Percentiles rank a stretch among this genome's conserved stretches.
phyloP scores from a whole-genome alignment of 2,113 vertebrate species.

The Lipophrys pholis region DNA sequence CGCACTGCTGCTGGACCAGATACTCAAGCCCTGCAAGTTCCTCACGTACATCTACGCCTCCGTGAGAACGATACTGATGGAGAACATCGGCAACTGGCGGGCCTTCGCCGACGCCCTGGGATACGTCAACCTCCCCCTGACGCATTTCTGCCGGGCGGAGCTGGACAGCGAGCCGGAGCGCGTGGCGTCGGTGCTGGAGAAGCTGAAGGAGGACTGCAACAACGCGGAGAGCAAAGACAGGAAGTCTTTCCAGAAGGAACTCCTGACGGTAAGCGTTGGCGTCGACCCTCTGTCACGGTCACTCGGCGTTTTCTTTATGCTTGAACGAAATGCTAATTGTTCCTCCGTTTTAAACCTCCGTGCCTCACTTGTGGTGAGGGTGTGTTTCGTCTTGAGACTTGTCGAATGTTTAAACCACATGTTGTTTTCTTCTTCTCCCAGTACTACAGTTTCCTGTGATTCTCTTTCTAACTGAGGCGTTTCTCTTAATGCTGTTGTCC shows the following conservation, averaged over 20 bases:
- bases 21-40: conserved; percentile 94
- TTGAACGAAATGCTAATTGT: conserved; percentile 19
- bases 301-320: conserved; percentile 24
- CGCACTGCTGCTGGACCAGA: conserved; percentile 89
- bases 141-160: conserved; percentile 91
- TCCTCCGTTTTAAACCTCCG: conserved; percentile 5
- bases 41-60: conserved; percentile 98
- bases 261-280: conserved; percentile 88
- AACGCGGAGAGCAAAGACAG: conserved; percentile 89
- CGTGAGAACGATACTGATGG: conserved; percentile 94
- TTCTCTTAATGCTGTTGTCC: conserved; percentile 38
- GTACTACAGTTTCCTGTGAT: neutral
- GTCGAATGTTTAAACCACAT: conserved; percentile 10
- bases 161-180: conserved; percentile 92
- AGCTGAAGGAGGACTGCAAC: conserved; percentile 97
- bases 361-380: neutral
- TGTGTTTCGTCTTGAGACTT: too few species aligned
- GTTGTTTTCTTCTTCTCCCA: conserved; percentile 2
- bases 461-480: neutral
- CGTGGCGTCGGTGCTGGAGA: conserved; percentile 94
- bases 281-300: conserved; percentile 14
- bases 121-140: conserved; percentile 88
- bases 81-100: conserved; percentile 94
- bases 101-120: conserved; percentile 92
- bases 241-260: conserved; percentile 98